These are phyloP conservation scores for Trichechus manatus DNA, from an alignment of 2,113 vertebrate species.

Conservation along the genomic window DNA sequence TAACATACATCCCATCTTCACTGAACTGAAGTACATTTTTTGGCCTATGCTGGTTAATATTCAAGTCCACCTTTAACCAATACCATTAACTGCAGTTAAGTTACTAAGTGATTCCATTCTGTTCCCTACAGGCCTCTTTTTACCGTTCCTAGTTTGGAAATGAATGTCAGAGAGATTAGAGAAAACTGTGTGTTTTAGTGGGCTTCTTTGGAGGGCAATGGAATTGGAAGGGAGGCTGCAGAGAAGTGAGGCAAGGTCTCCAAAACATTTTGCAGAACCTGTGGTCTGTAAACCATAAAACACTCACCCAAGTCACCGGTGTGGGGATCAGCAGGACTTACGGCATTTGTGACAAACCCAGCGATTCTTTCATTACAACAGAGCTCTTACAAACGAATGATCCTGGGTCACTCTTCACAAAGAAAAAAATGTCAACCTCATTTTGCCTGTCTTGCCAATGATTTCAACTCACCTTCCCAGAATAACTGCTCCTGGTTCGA, in stretches of 20 bases:
- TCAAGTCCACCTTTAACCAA: not conserved
- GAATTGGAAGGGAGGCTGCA: not conserved
- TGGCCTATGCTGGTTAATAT: not conserved
- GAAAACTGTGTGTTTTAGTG: not conserved
- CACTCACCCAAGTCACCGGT: not conserved
- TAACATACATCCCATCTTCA: not conserved
- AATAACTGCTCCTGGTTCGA: not conserved
- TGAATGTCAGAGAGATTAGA: not conserved
- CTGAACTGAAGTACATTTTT: not conserved
- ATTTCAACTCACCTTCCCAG: constrained; percentile 50
- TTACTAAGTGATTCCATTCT: not conserved
- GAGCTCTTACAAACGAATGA: not conserved
- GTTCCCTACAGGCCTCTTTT: not conserved
- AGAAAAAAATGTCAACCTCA: constrained; percentile 35
- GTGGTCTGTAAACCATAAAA: not conserved
- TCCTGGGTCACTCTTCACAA: not conserved
- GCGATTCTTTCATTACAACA: not conserved
- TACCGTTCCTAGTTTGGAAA: not conserved
- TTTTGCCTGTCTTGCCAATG: constrained; percentile 18
- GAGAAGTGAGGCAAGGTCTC: not conserved
- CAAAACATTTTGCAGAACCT: not conserved
- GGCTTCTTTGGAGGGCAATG: not conserved
- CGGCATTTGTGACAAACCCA: not conserved
- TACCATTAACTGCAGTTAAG: not conserved
- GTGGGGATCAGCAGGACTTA: not conserved